Evolutionary conservation across 2,113 vertebrate species (phyloP).

Genomic region (Sinosuthora webbiana): DNA sequence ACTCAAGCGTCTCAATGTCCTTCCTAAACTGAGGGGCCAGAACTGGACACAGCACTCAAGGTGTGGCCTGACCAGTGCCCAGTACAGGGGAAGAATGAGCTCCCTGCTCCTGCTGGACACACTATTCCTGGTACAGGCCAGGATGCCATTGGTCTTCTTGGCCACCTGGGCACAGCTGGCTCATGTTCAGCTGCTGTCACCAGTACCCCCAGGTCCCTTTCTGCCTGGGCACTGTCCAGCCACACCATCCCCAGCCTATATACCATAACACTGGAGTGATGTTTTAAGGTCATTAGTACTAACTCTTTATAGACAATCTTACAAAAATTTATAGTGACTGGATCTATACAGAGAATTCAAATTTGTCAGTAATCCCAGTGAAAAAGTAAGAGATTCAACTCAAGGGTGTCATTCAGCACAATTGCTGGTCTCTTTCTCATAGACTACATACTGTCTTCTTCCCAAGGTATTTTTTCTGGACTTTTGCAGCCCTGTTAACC

Average conservation of each 20-base stretch:
- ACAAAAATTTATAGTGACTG: background rate
- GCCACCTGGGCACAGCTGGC: no score
- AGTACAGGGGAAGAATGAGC: no score
- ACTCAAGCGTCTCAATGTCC: no score
- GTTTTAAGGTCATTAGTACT: background rate
- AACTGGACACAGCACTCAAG: no score
- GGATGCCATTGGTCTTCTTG: no score
- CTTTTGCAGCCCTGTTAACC: background rate
- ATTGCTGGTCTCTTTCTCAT: background rate
- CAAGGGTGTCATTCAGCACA: background rate
- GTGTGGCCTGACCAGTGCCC: no score
- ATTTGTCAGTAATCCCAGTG: background rate
- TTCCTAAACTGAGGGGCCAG: no score
- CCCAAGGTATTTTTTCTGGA: background rate
- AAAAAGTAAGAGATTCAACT: background rate
- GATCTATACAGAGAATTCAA: background rate
- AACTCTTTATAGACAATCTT: background rate
- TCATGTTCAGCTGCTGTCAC: no score
- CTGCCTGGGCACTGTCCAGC: no score
- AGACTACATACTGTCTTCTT: background rate
- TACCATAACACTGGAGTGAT: background rate
- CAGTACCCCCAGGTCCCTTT: background rate
- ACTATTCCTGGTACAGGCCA: no score
- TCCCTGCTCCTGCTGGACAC: no score
- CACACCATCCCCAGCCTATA: background rate